Conservation (phyloP, 2,797 vertebrate species). For the Coluber constrictor region DNA sequence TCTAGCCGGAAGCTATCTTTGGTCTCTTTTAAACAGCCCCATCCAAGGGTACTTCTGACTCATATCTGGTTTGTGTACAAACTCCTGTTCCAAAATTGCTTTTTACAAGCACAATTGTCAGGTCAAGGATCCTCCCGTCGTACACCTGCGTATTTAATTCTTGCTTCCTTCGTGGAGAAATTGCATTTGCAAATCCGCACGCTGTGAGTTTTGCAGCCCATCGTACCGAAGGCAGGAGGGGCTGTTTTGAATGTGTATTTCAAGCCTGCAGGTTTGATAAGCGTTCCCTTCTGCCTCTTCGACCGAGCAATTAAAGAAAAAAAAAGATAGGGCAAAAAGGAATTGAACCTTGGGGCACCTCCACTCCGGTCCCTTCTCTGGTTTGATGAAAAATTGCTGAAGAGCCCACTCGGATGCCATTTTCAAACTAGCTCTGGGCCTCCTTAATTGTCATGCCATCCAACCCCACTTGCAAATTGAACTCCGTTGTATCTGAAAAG, state of each 20-base stretch:
- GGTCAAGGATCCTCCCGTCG: neutral
- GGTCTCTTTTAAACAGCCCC: neutral
- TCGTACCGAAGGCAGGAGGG: neutral
- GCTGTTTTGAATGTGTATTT: neutral
- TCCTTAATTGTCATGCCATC: neutral
- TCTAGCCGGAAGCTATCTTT: neutral
- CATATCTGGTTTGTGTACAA: neutral
- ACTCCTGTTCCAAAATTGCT: neutral
- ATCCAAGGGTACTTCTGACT: neutral
- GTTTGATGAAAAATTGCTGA: neutral
- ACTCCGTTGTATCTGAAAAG: neutral
- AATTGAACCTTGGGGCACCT: neutral
- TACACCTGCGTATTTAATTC: neutral
- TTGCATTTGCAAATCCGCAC: neutral
- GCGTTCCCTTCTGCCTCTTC: neutral
- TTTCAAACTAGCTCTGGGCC: neutral
- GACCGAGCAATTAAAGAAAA: neutral
- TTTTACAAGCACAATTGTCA: neutral
- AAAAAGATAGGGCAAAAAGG: neutral
- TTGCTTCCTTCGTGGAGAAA: neutral
- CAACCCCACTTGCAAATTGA: neutral
- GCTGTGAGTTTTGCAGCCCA: neutral
- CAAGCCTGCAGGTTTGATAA: neutral
- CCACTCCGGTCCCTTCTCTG: neutral
- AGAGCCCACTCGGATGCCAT: neutral